Base-by-base conservation (phyloP, 2,888 invertebrate genomes). In the Sisyra terminalis region DNA sequence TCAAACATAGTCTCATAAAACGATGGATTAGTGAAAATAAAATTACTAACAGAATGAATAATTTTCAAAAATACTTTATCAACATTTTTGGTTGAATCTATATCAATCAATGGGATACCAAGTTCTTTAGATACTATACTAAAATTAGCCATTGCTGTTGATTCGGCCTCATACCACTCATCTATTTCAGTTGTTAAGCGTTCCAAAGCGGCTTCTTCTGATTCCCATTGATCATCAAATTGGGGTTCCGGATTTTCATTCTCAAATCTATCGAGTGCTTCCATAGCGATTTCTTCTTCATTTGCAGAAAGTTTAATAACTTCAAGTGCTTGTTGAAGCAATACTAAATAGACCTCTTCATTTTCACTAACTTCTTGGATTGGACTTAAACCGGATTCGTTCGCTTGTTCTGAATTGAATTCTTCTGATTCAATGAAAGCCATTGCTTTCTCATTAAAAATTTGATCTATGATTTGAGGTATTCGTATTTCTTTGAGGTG, bases 1-100 rank as follows among this genome's bases (percentile, higher is more conserved):
- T 68, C 59, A 51, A 66, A 68, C 3, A 71, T 69, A 54, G 69
- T 64, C 55, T 78, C 77, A 44, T 77, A 67, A 47, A 68, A 55
- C 1, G 73, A 72, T 44, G 57, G 50, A 44, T 59, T 63, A 49
- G 24, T 24, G 7, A 24, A 24, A 24, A 24, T 24, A 24, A 24
- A 24, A 24, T 7, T 24, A 24, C 24, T 24, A 7, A 24, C 7
- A 24, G 3, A 5, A 24, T 24, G 24, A 3, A 24, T 24, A 24
- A 24, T 24, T 5, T 24, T 24, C 10, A 55, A 47, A 1, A 56
- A 51, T 4, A 60, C 52, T 40, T 52, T 52, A 2, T 52, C 50
- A 3, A 59, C 48, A 3, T 61, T 47, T 45, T 59, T 61, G 17
- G 63, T 60, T 4, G 61, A 61, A 51, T 70, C 56, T 2, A 75